Conservation (phyloP, 2,888 invertebrate species). For the Drosophila quinaria region DNA sequence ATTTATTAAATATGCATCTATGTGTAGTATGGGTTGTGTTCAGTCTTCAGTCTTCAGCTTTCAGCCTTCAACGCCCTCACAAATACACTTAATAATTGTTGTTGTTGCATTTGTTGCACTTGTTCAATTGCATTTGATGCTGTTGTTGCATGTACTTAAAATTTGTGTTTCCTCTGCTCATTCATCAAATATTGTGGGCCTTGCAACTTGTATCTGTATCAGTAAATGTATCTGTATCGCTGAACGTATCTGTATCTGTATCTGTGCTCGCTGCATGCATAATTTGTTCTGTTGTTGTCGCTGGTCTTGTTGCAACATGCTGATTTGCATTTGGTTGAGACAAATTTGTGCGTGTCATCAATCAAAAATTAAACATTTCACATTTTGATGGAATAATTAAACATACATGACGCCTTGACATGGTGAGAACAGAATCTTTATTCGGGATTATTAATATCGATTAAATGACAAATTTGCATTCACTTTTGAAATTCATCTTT, state of each 20-base stretch:
- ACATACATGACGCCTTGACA: slow-evolving; percentile 53
- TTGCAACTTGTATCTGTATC: slow-evolving; percentile 9
- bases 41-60: too few species aligned
- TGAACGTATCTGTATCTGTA: slow-evolving; percentile 21
- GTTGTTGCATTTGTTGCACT: slow-evolving; percentile 45
- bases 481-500: neutral
- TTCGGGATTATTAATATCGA: slow-evolving; percentile 13
- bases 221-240: slow-evolving; percentile 14
- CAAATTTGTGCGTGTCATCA: slow-evolving; percentile 71
- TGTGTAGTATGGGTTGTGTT: slow-evolving; percentile 6
- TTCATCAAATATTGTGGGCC: slow-evolving; percentile 47
- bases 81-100: slow-evolving; percentile 18
- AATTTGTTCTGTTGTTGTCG: slow-evolving; percentile 39
- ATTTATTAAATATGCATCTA: slow-evolving; percentile 62
- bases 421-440: slow-evolving; percentile 16
- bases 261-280: slow-evolving; percentile 32
- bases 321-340: slow-evolving; percentile 59
- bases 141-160: slow-evolving; percentile 47
- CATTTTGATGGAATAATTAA: slow-evolving; percentile 67
- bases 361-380: slow-evolving; percentile 62
- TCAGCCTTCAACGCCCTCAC: slow-evolving; percentile 53
- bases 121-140: slow-evolving; percentile 61
- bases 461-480: slow-evolving; percentile 16
- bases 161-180: slow-evolving; percentile 45
- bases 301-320: slow-evolving; percentile 21